phyloP scores from a whole-genome alignment of 1,140 invertebrate genomes.

The Oscheius sp. region DNA sequence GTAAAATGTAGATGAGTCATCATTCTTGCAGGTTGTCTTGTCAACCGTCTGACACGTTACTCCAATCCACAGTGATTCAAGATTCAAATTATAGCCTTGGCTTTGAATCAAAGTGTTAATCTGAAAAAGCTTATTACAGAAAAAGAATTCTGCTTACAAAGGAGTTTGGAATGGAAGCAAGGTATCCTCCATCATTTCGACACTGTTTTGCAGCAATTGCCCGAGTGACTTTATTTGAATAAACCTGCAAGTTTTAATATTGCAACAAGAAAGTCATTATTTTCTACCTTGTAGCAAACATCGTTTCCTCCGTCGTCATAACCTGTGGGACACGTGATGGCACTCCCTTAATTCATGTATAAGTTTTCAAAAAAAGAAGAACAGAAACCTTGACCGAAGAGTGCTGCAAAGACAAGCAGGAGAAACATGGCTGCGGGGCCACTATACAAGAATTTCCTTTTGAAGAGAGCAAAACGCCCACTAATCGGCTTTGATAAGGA shows the following conservation, averaged over 20 bases:
- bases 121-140: background rate
- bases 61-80: background rate
- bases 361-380: no score
- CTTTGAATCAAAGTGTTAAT: background rate
- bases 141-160: background rate
- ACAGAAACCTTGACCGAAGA: no score
- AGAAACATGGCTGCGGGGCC: no score
- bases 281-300: no score
- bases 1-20: background rate
- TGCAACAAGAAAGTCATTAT: no score
- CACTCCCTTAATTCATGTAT: no score
- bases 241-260: no score
- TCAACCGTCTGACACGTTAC: background rate
- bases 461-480: constrained; percentile 5
- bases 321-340: no score
- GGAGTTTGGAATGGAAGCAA: background rate
- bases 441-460: background rate
- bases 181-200: background rate
- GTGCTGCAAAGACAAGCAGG: no score
- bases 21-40: background rate
- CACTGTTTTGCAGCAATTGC: background rate
- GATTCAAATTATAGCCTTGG: background rate
- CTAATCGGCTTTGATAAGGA: constrained; percentile 2
- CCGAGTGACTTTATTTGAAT: background rate
- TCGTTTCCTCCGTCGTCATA: no score